Conservation (phyloP, 2,888 invertebrate genomes). For the Orthosia gothica region DNA sequence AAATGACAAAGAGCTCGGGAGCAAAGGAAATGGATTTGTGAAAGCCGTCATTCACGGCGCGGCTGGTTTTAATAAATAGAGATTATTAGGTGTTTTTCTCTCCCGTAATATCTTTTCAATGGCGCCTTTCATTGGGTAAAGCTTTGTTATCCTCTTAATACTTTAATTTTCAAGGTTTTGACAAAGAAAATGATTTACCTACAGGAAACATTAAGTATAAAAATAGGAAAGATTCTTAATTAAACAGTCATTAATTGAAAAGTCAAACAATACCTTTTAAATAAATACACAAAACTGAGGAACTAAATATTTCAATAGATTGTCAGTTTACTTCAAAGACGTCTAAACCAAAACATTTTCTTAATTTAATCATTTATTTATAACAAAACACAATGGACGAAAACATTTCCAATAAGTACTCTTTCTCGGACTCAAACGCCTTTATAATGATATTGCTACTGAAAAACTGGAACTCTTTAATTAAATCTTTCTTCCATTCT, state of each 20-base stretch:
- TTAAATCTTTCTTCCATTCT: slow-evolving; percentile 74
- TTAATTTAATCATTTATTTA: slow-evolving; percentile 34
- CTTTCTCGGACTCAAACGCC: slow-evolving; percentile 53
- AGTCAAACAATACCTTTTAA: slow-evolving; percentile 18
- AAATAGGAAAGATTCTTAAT: background rate
- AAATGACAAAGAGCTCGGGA: slow-evolving; percentile 58
- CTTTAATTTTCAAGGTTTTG: slow-evolving; percentile 22
- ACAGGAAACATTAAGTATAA: background rate
- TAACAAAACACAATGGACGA: slow-evolving; percentile 39
- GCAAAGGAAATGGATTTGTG: slow-evolving; percentile 65
- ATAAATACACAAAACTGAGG: slow-evolving; percentile 2
- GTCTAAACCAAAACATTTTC: slow-evolving; percentile 16
- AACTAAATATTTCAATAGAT: slow-evolving; percentile 15
- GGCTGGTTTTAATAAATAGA: slow-evolving; percentile 62
- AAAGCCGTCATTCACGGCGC: slow-evolving; percentile 61
- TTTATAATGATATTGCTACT: slow-evolving; percentile 68
- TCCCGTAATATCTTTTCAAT: slow-evolving; percentile 56
- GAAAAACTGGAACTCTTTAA: slow-evolving; percentile 72
- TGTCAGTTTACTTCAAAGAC: slow-evolving; percentile 16
- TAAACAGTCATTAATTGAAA: slow-evolving; percentile 3
- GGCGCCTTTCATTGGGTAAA: slow-evolving; percentile 30
- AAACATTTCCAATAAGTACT: slow-evolving; percentile 59
- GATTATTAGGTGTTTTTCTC: slow-evolving; percentile 58
- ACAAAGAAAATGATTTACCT: background rate
- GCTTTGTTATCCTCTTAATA: slow-evolving; percentile 37